Evolutionary conservation across 2,888 invertebrate genomes (phyloP).

Genomic region (Uloborus plumipes): DNA sequence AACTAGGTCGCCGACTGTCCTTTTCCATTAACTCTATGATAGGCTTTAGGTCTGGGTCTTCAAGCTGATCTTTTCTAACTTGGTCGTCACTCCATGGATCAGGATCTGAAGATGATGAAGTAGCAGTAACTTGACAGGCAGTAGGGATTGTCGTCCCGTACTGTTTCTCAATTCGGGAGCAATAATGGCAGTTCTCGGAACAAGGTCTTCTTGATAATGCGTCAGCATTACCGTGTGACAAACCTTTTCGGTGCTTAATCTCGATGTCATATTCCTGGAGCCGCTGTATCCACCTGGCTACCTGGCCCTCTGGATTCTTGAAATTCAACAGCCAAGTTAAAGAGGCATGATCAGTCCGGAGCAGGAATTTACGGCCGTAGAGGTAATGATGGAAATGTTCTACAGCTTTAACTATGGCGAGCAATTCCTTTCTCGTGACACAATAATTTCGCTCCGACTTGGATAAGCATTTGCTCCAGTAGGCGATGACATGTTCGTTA

Average conservation of each 20-base stretch:
- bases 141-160: too few relatives aligned
- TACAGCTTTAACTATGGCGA: constrained; percentile 6
- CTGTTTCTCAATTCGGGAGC: too few relatives aligned
- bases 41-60: too few relatives aligned
- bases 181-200: too few relatives aligned
- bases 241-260: neutral
- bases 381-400: constrained; percentile 15
- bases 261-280: constrained; percentile 9
- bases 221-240: too few relatives aligned
- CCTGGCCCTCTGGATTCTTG: constrained; percentile 9
- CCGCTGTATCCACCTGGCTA: constrained; percentile 2
- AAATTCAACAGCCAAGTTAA: constrained; percentile 6
- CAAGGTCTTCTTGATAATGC: too few relatives aligned
- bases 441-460: constrained; percentile 8
- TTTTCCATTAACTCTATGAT: too few relatives aligned
- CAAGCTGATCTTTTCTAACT: too few relatives aligned
- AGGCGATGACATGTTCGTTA: neutral
- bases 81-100: too few relatives aligned
- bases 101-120: too few relatives aligned
- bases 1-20: too few relatives aligned
- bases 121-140: too few relatives aligned
- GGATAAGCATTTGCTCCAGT: neutral
- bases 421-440: constrained; percentile 1
- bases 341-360: neutral
- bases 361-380: constrained; percentile 13